Evolutionary conservation across 64 coral and sea anemone genomes (phyloP).

Genomic region (Pocillopora damicornis): DNA sequence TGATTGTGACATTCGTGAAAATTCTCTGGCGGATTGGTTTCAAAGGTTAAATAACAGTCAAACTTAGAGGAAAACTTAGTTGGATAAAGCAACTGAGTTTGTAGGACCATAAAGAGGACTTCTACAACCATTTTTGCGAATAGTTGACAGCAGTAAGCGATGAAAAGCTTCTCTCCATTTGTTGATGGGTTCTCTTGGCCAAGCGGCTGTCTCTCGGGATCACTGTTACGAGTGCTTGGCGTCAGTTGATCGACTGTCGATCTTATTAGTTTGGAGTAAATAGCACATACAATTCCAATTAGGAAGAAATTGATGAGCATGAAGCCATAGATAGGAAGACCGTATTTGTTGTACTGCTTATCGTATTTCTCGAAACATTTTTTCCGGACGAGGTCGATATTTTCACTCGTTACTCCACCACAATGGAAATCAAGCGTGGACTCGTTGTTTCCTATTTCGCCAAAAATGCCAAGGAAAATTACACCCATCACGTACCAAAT

Average conservation of each 20-base stretch:
- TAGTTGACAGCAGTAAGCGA: not conserved
- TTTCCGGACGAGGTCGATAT: no score
- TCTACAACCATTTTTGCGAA: not conserved
- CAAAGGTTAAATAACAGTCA: not conserved
- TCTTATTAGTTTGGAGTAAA: not conserved
- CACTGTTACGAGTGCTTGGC: not conserved
- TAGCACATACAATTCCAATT: not conserved
- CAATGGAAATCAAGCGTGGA: no score
- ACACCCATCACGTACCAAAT: no score
- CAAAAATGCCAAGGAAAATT: no score
- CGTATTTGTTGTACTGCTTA: no score
- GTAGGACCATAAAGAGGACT: not conserved
- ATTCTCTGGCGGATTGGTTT: not conserved
- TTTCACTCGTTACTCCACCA: no score
- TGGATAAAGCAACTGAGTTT: conserved; percentile 4
- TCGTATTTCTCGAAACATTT: no score
- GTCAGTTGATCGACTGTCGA: not conserved
- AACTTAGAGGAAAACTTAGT: not conserved
- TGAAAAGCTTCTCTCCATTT: not conserved
- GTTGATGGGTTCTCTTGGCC: not conserved
- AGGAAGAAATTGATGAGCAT: not conserved
- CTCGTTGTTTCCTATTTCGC: no score
- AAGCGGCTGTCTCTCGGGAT: not conserved
- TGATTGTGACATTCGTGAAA: not conserved
- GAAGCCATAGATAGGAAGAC: not conserved